Percentiles rank a stretch among this genome's conserved stretches.
Conservation (phyloP, 1,140 invertebrate species). For the Dolichoris vasculosae region DNA sequence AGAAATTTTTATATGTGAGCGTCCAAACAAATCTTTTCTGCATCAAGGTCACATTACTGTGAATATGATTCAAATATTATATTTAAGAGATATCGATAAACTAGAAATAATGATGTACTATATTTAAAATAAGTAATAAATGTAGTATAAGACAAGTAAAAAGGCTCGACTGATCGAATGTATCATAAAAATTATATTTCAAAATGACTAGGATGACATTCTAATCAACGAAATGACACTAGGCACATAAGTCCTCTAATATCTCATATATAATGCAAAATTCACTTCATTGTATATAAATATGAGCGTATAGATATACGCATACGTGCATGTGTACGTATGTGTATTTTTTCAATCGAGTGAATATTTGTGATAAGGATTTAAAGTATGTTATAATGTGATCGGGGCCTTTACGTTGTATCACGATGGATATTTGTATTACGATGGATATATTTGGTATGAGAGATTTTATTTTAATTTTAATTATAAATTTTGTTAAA, state of each 20-base stretch:
- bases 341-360: not conserved
- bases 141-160: not conserved
- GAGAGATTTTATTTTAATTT: not conserved
- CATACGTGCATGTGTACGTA: not conserved
- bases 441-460: not conserved
- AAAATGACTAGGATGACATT: constrained; percentile 18
- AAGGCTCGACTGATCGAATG: constrained; percentile 8
- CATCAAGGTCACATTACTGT: constrained; percentile 12
- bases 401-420: constrained; percentile 34
- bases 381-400: not conserved
- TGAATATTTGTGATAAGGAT: not conserved
- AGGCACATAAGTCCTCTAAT: not conserved
- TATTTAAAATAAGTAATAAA: not conserved
- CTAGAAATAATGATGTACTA: not conserved
- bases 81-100: not conserved
- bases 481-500: not conserved
- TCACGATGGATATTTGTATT: constrained; percentile 21
- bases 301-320: not conserved
- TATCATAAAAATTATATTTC: constrained; percentile 3
- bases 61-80: not conserved
- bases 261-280: constrained; percentile 10
- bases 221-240: not conserved
- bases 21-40: constrained; percentile 16
- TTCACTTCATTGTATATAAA: not conserved
- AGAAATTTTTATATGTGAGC: not conserved